Percentiles rank a stretch among this genome's conserved stretches.
These are phyloP conservation scores for Smutsia gigantea DNA, from an alignment of 2,797 vertebrate genomes.

Conservation along the genomic window DNA sequence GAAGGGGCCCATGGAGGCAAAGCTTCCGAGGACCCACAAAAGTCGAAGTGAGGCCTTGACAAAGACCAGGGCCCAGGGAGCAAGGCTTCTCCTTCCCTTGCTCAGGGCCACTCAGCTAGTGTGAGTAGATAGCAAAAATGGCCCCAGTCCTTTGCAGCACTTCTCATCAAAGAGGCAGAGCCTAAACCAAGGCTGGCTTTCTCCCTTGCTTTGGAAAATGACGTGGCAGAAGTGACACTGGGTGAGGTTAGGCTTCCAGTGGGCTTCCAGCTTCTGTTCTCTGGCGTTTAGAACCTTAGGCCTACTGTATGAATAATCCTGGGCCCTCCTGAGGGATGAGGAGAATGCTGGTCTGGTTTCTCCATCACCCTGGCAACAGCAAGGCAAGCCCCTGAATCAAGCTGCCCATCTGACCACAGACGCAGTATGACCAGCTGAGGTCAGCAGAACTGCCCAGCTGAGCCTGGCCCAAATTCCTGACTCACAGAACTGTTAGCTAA, in stretches of 20 bases:
- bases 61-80: not conserved
- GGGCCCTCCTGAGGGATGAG: not conserved
- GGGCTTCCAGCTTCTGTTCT: not conserved
- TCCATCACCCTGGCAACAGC: not conserved
- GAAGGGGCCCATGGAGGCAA: not conserved
- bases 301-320: not conserved
- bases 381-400: not conserved
- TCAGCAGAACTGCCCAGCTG: not conserved
- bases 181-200: not conserved
- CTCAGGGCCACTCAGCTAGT: not conserved
- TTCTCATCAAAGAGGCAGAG: not conserved
- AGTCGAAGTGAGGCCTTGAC: not conserved
- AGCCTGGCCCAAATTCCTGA: constrained; percentile 16
- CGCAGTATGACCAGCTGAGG: not conserved
- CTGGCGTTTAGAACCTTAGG: not conserved
- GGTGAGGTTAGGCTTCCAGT: not conserved
- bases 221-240: accelerated
- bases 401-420: not conserved
- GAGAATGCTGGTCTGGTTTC: not conserved
- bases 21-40: too few relatives aligned
- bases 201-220: not conserved
- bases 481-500: not conserved
- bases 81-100: not conserved
- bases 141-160: not conserved
- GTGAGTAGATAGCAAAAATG: not conserved